Percentiles rank a stretch among this genome's conserved stretches.
Conservation (phyloP, 2,888 invertebrate genomes). For the Agonum fuliginosum region DNA sequence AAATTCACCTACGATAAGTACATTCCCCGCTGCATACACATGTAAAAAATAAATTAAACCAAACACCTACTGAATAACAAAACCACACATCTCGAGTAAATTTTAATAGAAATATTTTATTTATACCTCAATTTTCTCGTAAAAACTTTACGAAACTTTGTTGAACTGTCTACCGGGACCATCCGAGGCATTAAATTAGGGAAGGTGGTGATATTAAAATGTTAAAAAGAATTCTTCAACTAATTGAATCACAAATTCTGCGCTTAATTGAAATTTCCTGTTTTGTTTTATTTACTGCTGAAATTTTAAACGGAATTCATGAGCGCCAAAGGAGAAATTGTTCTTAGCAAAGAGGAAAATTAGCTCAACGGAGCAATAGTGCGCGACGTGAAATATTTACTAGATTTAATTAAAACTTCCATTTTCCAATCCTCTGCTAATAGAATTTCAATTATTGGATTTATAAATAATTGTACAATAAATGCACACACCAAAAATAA, state of each 20-base stretch:
- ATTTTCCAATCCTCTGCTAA: no score
- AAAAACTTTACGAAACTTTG: conserved; percentile 39
- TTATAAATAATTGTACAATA: no score
- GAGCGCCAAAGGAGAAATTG: no score
- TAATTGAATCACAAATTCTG: conserved; percentile 57
- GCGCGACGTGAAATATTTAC: no score
- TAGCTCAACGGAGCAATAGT: no score
- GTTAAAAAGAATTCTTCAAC: conserved; percentile 43
- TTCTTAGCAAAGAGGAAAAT: no score
- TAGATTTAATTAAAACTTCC: no score
- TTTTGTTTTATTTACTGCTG: conserved; percentile 47
- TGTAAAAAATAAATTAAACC: conserved; percentile 38
- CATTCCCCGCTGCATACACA: conserved; percentile 1
- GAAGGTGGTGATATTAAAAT: conserved; percentile 44
- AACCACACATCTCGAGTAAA: not conserved
- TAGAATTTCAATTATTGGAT: no score
- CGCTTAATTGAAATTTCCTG: conserved; percentile 53
- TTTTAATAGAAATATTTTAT: conserved; percentile 42
- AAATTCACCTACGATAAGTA: conserved; percentile 33
- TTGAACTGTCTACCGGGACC: conserved; percentile 50
- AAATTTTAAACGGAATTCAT: conserved; percentile 52
- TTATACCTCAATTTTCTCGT: conserved; percentile 33
- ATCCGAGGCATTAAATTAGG: conserved; percentile 35
- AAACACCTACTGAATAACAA: conserved; percentile 25
- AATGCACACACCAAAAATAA: not conserved